Conservation (phyloP, 2,797 vertebrate genomes). For the Thalassophryne amazonica region DNA sequence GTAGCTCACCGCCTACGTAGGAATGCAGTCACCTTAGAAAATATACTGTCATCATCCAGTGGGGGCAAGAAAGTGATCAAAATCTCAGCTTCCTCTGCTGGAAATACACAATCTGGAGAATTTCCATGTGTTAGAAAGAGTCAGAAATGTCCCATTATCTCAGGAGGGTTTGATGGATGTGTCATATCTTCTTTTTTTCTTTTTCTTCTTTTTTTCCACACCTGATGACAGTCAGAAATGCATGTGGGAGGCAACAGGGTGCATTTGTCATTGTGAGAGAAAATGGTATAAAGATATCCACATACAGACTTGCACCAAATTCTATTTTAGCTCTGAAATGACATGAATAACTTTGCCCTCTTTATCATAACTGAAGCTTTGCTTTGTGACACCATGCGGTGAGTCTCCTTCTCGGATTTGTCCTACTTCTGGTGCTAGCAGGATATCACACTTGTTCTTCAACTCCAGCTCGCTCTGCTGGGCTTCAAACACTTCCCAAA, state of each 20-base stretch:
- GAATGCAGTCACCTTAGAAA: conserved; percentile 45
- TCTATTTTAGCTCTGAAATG: conserved; percentile 31
- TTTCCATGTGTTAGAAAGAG: conserved; percentile 12
- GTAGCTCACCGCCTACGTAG: conserved; percentile 32
- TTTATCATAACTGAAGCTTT: conserved; percentile 37
- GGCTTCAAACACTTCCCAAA: conserved; percentile 18
- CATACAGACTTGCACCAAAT: conserved; percentile 24
- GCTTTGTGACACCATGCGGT: conserved; percentile 23
- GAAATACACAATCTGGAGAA: conserved; percentile 35
- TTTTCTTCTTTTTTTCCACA: conserved; percentile 23
- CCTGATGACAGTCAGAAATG: conserved; percentile 40
- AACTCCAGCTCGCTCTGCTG: conserved; percentile 40
- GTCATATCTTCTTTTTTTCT: conserved; percentile 35
- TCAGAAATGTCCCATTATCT: conserved; percentile 40
- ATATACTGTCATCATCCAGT: conserved; percentile 22
- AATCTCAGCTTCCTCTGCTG: conserved; percentile 27
- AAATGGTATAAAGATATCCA: conserved; percentile 27
- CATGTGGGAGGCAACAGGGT: conserved; percentile 2
- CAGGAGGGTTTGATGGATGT: conserved; percentile 45
- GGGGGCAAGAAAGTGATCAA: conserved; percentile 33
- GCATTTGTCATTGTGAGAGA: conserved; percentile 10
- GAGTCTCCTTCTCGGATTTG: conserved; percentile 38
- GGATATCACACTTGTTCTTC: conserved; percentile 49
- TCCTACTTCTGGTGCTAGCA: conserved; percentile 57
- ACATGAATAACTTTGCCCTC: conserved; percentile 49